A percentile compares a stretch with the other conserved stretches of the same genome.
Conservation (phyloP, 2,797 vertebrate species). For the Antrozous pallidus region DNA sequence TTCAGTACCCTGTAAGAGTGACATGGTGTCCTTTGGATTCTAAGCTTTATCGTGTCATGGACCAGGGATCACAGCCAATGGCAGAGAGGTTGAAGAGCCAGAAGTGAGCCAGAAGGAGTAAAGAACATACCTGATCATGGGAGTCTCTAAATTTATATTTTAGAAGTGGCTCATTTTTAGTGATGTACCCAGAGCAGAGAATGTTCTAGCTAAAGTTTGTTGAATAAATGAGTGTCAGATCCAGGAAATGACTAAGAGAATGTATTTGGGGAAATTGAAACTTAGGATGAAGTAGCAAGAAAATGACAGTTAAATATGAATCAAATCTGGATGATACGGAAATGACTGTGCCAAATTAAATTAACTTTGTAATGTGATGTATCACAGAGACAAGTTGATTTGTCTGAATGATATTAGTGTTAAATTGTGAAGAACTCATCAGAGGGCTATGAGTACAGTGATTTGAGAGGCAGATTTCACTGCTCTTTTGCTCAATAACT, state of each 20-base stretch:
- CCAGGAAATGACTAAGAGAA: neutral
- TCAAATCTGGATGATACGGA: neutral
- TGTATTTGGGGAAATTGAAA: neutral
- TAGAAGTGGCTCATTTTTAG: neutral
- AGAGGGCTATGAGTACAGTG: neutral
- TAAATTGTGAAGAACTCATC: neutral
- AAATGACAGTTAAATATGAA: neutral
- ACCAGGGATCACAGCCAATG: neutral
- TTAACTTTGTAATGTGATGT: neutral
- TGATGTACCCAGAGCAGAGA: neutral
- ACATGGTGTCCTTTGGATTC: neutral
- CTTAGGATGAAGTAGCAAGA: neutral
- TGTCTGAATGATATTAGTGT: neutral
- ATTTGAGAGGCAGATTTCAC: neutral
- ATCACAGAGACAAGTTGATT: neutral
- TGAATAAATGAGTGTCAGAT: neutral
- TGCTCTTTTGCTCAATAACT: neutral
- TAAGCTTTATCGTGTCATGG: neutral
- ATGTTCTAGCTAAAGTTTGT: neutral
- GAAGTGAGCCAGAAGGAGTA: neutral
- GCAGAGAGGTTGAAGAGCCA: neutral
- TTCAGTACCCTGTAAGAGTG: neutral
- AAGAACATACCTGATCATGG: neutral
- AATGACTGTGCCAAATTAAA: neutral
- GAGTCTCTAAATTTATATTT: neutral